Percentiles rank a stretch among this genome's conserved stretches.
phyloP scores from a whole-genome alignment of 1,140 invertebrate species.

The Grapholita molesta region DNA sequence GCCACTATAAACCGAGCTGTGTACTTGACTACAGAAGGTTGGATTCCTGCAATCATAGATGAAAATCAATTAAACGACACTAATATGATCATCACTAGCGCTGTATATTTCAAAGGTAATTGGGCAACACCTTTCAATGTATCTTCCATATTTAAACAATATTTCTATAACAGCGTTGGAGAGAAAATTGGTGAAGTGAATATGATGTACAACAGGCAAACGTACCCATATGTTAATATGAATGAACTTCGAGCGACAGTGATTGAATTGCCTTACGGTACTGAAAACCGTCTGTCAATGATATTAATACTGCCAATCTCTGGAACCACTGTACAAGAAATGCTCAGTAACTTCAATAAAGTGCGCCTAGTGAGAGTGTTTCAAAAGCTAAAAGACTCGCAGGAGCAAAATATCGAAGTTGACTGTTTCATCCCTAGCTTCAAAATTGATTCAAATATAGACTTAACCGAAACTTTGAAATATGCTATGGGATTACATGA shows the following conservation, averaged over 20 bases:
- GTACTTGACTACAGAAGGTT: slow-evolving; percentile 80
- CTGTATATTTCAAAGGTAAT: slow-evolving; percentile 89
- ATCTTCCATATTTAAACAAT: slow-evolving; percentile 73
- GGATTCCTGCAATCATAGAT: slow-evolving; percentile 82
- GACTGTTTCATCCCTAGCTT: neutral
- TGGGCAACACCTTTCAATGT: slow-evolving; percentile 87
- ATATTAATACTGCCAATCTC: slow-evolving; percentile 82
- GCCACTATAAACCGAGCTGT: slow-evolving; percentile 83
- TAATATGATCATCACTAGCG: slow-evolving; percentile 85
- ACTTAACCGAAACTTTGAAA: slow-evolving; percentile 79
- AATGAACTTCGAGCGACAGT: slow-evolving; percentile 80
- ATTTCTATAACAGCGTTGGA: slow-evolving; percentile 78
- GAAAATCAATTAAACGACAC: slow-evolving; percentile 75
- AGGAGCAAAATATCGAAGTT: neutral
- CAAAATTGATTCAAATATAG: slow-evolving; percentile 81
- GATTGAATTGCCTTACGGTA: slow-evolving; percentile 85
- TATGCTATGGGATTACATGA: slow-evolving; percentile 82
- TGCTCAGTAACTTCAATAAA: slow-evolving; percentile 77
- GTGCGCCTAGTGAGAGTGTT: slow-evolving; percentile 76
- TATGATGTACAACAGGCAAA: slow-evolving; percentile 81
- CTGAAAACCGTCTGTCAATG: slow-evolving; percentile 82
- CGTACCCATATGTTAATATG: slow-evolving; percentile 78
- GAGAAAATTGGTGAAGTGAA: slow-evolving; percentile 76
- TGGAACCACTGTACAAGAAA: slow-evolving; percentile 68
- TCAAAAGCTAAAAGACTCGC: slow-evolving; percentile 56